Evolutionary conservation across 2,113 vertebrate genomes (phyloP).

Genomic region (Sprattus sprattus): DNA sequence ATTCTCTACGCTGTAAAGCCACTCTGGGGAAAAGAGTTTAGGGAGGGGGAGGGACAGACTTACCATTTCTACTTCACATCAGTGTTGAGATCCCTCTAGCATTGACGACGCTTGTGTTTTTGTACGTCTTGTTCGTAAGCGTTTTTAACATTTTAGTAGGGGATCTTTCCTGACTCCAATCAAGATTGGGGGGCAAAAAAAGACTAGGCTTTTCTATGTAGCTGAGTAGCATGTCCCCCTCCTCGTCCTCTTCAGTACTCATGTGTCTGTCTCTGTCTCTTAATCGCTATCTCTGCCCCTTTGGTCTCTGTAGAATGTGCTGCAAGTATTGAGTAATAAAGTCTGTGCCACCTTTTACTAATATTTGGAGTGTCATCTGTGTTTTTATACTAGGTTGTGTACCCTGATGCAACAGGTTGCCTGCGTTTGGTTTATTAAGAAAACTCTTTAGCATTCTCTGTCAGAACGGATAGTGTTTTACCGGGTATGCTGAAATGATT

Average conservation of each 20-base stretch:
- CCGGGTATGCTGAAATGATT: too few relatives aligned
- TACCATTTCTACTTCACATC: slow-evolving; percentile 37
- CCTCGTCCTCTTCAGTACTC: slow-evolving; percentile 13
- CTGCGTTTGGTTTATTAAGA: background rate
- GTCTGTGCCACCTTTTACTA: slow-evolving; percentile 56
- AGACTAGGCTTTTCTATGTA: slow-evolving; percentile 41
- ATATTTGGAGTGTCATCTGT: background rate
- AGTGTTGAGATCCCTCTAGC: slow-evolving; percentile 44
- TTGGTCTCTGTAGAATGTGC: slow-evolving; percentile 57
- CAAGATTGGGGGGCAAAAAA: slow-evolving; percentile 2
- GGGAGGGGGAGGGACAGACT: slow-evolving; percentile 28
- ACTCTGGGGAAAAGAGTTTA: background rate
- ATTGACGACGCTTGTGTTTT: slow-evolving; percentile 45
- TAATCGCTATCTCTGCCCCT: slow-evolving; percentile 33
- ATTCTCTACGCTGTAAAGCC: background rate
- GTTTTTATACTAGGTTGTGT: background rate
- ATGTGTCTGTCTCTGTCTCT: slow-evolving; percentile 18
- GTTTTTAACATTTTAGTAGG: slow-evolving; percentile 53
- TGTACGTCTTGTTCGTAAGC: slow-evolving; percentile 47
- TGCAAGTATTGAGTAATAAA: slow-evolving; percentile 65
- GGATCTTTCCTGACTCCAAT: slow-evolving; percentile 35
- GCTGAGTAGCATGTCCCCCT: slow-evolving; percentile 42
- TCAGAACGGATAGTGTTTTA: background rate
- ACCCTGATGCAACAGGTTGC: background rate
- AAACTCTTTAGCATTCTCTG: background rate